phyloP scores from a whole-genome alignment of 2,113 vertebrate genomes.

The Monarcha castaneiventris region DNA sequence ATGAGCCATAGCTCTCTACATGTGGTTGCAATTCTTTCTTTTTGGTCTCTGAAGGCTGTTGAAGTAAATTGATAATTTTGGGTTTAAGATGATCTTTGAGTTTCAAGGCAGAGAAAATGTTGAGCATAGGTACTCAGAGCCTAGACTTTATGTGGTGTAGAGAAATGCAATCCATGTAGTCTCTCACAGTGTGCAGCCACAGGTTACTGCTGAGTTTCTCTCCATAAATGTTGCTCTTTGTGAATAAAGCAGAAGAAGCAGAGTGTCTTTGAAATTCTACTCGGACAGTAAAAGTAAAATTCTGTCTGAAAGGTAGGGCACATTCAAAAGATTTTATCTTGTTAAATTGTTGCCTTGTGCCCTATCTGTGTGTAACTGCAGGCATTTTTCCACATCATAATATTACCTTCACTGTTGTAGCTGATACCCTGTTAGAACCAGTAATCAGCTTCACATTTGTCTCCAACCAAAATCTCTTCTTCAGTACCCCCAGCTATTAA shows the following conservation, averaged over 20 bases:
- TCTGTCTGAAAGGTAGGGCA: neutral
- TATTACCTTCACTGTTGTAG: neutral
- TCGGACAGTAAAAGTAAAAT: neutral
- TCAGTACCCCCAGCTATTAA: neutral
- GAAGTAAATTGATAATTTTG: neutral
- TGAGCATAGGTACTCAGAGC: neutral
- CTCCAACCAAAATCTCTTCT: neutral
- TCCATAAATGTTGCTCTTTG: fast-evolving
- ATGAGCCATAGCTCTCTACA: neutral
- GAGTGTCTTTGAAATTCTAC: neutral
- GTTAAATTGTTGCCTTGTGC: neutral
- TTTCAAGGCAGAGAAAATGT: neutral
- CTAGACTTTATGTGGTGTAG: neutral
- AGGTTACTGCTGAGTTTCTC: neutral
- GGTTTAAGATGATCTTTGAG: neutral
- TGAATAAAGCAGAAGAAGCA: neutral
- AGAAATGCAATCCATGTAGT: neutral
- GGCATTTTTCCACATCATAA: neutral
- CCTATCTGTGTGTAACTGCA: neutral
- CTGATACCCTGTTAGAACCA: neutral
- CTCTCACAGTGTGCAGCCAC: neutral
- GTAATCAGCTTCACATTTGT: neutral
- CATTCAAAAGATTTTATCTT: neutral
- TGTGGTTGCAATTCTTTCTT: neutral
- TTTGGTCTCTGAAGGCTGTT: neutral